These are phyloP conservation scores for Ceriagrion tenellum DNA, from an alignment of 2,888 invertebrate species.

Conservation along the genomic window DNA sequence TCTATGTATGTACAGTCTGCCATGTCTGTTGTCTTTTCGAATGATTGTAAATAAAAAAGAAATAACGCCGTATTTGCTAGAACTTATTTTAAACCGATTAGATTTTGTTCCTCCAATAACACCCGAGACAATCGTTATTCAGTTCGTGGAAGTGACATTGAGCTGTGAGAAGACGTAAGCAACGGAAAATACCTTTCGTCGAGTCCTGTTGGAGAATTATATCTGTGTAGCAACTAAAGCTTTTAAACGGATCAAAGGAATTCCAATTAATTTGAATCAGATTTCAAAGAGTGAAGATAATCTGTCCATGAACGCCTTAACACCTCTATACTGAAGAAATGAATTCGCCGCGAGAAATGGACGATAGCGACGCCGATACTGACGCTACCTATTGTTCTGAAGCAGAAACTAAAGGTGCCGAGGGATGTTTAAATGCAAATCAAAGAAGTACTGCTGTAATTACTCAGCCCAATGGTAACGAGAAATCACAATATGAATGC, in stretches of 20 bases:
- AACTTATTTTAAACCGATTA: background rate
- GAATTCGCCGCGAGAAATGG: background rate
- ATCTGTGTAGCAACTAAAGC: background rate
- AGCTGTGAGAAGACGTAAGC: no score
- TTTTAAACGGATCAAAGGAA: background rate
- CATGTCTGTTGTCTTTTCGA: slow-evolving; percentile 5
- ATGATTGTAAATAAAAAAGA: slow-evolving; percentile 54
- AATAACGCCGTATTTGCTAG: background rate
- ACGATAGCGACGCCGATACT: slow-evolving; percentile 34
- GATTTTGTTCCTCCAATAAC: background rate
- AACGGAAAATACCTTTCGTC: no score
- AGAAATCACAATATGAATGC: background rate
- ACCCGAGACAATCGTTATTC: background rate
- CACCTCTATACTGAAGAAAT: background rate
- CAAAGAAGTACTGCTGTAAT: background rate
- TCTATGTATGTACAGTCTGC: background rate
- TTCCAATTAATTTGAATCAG: background rate
- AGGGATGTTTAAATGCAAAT: background rate
- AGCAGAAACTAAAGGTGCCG: slow-evolving; percentile 7
- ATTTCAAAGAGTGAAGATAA: background rate
- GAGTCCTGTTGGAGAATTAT: background rate
- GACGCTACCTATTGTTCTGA: slow-evolving; percentile 56
- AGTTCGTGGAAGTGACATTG: background rate
- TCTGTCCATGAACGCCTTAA: no score
- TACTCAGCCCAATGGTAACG: background rate